phyloP scores from a whole-genome alignment of 1,140 invertebrate species.

The Ladona fulva region DNA sequence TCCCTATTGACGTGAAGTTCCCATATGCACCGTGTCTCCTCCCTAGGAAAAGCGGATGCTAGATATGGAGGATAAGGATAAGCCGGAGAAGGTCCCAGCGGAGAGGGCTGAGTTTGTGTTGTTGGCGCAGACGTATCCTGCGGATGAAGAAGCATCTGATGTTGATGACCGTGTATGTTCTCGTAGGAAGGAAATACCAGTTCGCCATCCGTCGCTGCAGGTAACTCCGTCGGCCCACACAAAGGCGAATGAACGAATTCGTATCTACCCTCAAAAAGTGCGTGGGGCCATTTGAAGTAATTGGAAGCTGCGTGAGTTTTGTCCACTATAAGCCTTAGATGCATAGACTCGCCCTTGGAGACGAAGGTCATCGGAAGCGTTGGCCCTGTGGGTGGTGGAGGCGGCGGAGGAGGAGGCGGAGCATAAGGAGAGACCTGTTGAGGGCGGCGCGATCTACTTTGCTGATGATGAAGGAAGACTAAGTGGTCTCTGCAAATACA shows the following conservation, averaged over 20 bases:
- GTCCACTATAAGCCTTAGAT: conserved; percentile 70
- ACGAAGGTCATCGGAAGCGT: conserved; percentile 21
- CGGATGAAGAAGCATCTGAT: not conserved
- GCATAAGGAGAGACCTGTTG: conserved; percentile 18
- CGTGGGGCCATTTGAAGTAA: conserved; percentile 74
- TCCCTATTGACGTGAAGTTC: conserved; percentile 64
- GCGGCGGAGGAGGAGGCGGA: conserved; percentile 35
- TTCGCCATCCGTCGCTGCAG: conserved; percentile 68
- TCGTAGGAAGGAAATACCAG: conserved; percentile 77
- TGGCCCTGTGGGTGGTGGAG: conserved; percentile 42
- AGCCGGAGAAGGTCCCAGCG: conserved; percentile 71
- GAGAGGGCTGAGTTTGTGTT: conserved; percentile 39
- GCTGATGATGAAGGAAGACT: conserved; percentile 1
- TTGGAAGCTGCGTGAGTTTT: conserved; percentile 68
- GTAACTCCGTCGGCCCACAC: conserved; percentile 69
- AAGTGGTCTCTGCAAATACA: conserved; percentile 25
- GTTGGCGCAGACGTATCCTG: not conserved
- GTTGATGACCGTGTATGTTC: conserved; percentile 14
- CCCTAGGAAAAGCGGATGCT: conserved; percentile 73
- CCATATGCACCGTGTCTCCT: conserved; percentile 76
- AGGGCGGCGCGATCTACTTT: not conserved
- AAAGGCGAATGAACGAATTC: conserved; percentile 80
- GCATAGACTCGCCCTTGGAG: conserved; percentile 60
- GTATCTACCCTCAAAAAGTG: conserved; percentile 73
- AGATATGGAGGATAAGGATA: conserved; percentile 67